Conservation (phyloP, 2,113 vertebrate genomes). For the Pelvicachromis taeniatus region DNA sequence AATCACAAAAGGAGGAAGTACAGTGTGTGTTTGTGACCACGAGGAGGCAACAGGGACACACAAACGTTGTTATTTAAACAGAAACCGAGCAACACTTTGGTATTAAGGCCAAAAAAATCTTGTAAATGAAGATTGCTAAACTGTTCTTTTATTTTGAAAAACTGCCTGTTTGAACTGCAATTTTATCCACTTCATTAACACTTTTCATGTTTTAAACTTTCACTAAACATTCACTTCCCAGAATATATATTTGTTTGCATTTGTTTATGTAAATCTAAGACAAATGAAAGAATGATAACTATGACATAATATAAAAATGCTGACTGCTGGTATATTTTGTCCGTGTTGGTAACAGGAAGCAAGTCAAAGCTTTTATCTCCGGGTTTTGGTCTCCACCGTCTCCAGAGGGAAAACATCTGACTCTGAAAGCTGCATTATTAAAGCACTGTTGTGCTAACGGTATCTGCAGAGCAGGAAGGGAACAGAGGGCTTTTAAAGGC, state of each 20-base stretch:
- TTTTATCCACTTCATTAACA: not conserved
- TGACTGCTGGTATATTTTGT: not conserved
- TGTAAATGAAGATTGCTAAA: not conserved
- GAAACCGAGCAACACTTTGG: not conserved
- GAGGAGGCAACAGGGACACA: not conserved
- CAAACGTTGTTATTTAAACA: not conserved
- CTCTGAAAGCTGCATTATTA: not conserved
- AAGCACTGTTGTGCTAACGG: not conserved
- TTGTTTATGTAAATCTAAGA: not conserved
- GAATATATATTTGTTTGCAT: not conserved
- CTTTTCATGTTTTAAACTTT: not conserved
- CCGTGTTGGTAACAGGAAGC: not conserved
- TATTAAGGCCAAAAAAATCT: not conserved
- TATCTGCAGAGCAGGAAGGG: not conserved
- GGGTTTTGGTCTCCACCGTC: not conserved
- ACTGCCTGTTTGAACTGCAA: not conserved
- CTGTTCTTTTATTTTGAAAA: not conserved
- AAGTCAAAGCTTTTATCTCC: not conserved
- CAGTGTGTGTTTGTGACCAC: not conserved
- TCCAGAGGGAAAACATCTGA: not conserved
- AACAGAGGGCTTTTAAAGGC: not conserved
- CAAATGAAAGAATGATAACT: not conserved
- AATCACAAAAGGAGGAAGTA: not conserved
- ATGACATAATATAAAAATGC: fast-evolving
- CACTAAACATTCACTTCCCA: not conserved